Base-by-base conservation (phyloP, 2,797 vertebrate genomes). In the Remorina albescens region DNA sequence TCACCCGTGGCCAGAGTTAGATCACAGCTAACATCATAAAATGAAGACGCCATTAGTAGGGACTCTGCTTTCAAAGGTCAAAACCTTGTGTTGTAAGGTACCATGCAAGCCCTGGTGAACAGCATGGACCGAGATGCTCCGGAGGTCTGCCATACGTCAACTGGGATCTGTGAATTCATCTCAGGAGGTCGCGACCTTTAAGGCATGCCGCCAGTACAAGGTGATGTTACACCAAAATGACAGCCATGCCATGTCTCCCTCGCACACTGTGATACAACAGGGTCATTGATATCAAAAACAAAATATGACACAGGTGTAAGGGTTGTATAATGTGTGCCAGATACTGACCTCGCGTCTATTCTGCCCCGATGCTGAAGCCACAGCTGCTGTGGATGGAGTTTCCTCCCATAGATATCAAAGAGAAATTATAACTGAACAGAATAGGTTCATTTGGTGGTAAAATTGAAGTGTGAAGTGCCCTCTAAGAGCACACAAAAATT, bases 211-310 rank as follows among this genome's bases (percentile, higher is more conserved):
- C 56, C 75, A 80, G 72, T 9, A 60, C 76, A 77, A 62, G 76
- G 82, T 55, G 87, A 79, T 32, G 83, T 77, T 79, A 78, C 73
- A 71, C 56, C 32, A 67, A 80, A 79, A 82, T 46, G 81, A 59
- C n/a, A 61, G 44, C 50, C 54, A 26, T 3, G 51, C 53, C 34
- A 37, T 55, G 62, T 59, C 60, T 74, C 71, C 74, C 72, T 30
- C 72, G 55, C 23, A 63, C 60, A 54, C 19, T 56, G 63, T 13
- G 51, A 67, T 67, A 37, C 32, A 51, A 78, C 64, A 30, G 60
- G 73, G 67, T 47, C 72, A 61, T 8, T 56, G 58, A 74, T 65
- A 74, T 46, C 44, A 70, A 53, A 54, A 66, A 61, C 39, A 76
- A 67, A 76, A 82, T 63, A 55, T 32, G 54, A 44, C 49, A 8